phyloP scores from a whole-genome alignment of 2,888 invertebrate species.

The Chrysina gloriosa region DNA sequence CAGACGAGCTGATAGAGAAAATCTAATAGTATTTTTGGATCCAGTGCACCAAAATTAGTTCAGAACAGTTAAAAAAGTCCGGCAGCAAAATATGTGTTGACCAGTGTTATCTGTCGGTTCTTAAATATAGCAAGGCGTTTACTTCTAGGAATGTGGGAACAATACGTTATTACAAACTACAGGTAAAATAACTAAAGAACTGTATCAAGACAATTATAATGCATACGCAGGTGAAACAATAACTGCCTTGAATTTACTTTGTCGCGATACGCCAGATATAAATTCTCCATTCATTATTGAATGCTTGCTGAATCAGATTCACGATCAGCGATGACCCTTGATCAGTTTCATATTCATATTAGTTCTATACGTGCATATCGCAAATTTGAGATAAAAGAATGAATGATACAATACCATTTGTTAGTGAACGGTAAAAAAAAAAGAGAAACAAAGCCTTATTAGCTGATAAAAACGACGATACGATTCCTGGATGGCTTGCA shows the following conservation, averaged over 20 bases:
- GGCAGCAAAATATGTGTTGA: too few species aligned
- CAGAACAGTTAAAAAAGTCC: too few species aligned
- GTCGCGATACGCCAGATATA: neutral
- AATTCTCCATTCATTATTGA: neutral
- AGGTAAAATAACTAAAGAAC: neutral
- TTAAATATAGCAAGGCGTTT: too few species aligned
- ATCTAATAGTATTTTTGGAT: too few species aligned
- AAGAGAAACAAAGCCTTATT: neutral
- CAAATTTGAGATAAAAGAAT: neutral
- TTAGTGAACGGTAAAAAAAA: neutral
- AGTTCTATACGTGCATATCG: too few species aligned
- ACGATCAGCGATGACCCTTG: neutral
- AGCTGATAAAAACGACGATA: neutral
- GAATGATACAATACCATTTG: conserved; percentile 9
- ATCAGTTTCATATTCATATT: too few species aligned
- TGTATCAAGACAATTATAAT: neutral
- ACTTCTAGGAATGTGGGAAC: too few species aligned
- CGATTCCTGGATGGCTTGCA: neutral
- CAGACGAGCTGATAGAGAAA: too few species aligned
- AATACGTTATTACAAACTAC: neutral
- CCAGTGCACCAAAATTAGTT: too few species aligned
- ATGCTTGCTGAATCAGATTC: neutral
- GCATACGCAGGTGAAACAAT: neutral
- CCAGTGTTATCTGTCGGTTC: too few species aligned
- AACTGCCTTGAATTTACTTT: too few species aligned